A percentile compares a stretch with the other conserved stretches of the same genome.
Conservation (phyloP, 2,113 vertebrate genomes). For the Candoia aspera region DNA sequence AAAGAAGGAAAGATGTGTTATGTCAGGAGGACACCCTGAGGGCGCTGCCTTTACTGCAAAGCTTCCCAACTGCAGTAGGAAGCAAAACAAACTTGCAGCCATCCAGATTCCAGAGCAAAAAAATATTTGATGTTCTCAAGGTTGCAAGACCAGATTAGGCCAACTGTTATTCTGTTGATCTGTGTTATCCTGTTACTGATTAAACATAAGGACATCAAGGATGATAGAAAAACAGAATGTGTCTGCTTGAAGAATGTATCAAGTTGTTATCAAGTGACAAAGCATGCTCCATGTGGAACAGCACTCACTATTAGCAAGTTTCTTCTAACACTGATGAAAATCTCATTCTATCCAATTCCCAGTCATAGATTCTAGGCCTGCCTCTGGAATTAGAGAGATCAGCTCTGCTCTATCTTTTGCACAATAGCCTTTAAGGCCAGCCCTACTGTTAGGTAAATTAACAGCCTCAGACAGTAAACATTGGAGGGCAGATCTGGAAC, state of each 20-base stretch:
- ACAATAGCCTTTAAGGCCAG: background rate
- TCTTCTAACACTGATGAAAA: background rate
- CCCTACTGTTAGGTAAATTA: background rate
- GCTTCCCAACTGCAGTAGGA: background rate
- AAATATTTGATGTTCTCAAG: background rate
- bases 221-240: background rate
- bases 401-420: background rate
- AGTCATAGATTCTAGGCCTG: background rate
- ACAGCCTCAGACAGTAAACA: background rate
- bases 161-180: background rate
- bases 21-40: conserved; percentile 38
- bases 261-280: background rate
- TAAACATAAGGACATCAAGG: background rate
- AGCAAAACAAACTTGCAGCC: conserved; percentile 4
- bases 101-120: background rate
- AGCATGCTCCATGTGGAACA: background rate
- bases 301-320: background rate
- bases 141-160: conserved; percentile 1
- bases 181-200: conserved; percentile 14
- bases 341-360: background rate
- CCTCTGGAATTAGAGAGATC: background rate
- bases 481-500: background rate
- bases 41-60: conserved; percentile 19
- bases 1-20: conserved; percentile 1
- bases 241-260: background rate